phyloP scores from a whole-genome alignment of 1,140 invertebrate species.

The Polypedilum vanderplanki region DNA sequence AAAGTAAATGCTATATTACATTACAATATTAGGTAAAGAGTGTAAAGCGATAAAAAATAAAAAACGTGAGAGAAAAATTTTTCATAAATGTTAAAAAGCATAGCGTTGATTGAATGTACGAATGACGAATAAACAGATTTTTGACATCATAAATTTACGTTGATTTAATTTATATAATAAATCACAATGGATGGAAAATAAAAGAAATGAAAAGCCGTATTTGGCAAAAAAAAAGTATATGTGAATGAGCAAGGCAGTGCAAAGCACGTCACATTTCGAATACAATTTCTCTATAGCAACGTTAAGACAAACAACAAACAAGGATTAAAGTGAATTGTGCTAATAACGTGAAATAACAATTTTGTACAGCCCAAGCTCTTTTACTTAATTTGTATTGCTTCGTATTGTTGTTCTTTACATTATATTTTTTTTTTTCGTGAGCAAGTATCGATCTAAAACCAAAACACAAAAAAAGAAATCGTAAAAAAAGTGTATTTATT shows the following conservation, averaged over 20 bases:
- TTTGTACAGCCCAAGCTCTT: neutral
- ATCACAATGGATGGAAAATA: neutral
- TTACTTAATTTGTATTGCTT: neutral
- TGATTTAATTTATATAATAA: slow-evolving; percentile 4
- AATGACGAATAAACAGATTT: neutral
- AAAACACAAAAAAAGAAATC: no score
- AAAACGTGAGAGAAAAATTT: neutral
- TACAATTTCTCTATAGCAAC: slow-evolving; percentile 25
- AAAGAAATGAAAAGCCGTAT: neutral
- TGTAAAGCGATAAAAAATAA: neutral
- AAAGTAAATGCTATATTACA: neutral
- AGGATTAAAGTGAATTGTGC: neutral
- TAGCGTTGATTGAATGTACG: neutral
- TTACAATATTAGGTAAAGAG: neutral
- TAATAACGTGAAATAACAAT: neutral
- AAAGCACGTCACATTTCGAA: neutral
- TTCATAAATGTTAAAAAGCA: neutral
- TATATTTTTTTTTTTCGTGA: neutral
- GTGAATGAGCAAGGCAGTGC: neutral
- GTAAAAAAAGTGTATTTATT: neutral
- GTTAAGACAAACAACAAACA: neutral
- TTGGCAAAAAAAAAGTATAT: neutral
- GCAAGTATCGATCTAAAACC: no score
- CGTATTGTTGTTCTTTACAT: neutral
- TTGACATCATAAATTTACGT: neutral